Evolutionary conservation across 2,888 invertebrate species (phyloP).

Genomic region (Xanthia icteritia): DNA sequence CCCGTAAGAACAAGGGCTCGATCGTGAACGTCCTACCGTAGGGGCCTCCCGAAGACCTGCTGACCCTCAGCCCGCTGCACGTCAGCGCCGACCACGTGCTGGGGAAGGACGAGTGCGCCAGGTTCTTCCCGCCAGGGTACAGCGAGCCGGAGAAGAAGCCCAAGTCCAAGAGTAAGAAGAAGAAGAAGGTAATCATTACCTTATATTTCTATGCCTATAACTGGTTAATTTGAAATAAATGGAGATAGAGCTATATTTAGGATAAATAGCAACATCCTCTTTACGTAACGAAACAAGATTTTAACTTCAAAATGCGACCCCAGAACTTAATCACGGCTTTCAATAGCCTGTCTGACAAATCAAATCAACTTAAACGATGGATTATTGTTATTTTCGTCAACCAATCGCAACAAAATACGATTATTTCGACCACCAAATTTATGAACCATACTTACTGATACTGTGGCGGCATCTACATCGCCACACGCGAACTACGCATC

Average conservation of each 20-base stretch:
- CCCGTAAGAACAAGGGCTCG: not conserved
- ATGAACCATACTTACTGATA: too few species aligned
- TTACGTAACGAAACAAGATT: too few species aligned
- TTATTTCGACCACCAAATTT: too few species aligned
- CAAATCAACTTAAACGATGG: not conserved
- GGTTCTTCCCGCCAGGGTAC: constrained; percentile 93
- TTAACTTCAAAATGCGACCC: not conserved
- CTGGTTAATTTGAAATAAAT: too few species aligned
- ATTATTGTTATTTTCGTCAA: not conserved
- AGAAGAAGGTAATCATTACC: constrained; percentile 84
- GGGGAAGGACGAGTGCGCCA: constrained; percentile 91
- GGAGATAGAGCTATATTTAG: not conserved
- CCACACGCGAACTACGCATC: too few species aligned
- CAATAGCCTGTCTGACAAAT: not conserved
- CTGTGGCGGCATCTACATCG: too few species aligned
- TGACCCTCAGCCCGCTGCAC: constrained; percentile 92
- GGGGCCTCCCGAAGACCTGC: constrained; percentile 92
- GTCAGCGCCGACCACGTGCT: constrained; percentile 92
- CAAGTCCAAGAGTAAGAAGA: constrained; percentile 87
- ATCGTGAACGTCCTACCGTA: not conserved
- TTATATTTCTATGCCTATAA: too few species aligned
- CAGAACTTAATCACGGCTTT: not conserved
- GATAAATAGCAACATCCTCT: not conserved
- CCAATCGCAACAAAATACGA: not conserved
- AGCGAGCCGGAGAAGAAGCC: constrained; percentile 88